These are phyloP conservation scores for Prosopocoilus inquinatus DNA, from an alignment of 2,888 invertebrate genomes.

Conservation along the genomic window DNA sequence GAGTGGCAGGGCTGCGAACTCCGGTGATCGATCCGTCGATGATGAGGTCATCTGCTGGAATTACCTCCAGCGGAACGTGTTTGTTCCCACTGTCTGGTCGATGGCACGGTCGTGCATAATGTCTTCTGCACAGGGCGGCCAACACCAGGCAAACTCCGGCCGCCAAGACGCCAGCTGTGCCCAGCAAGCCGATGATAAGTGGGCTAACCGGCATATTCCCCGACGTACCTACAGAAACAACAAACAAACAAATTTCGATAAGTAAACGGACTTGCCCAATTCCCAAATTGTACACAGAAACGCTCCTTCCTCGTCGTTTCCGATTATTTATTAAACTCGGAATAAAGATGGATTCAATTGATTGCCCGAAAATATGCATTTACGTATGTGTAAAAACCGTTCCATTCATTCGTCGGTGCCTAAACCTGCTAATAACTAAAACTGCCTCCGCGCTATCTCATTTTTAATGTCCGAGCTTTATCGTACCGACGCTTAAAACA, in stretches of 20 bases:
- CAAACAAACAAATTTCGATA: too few species aligned
- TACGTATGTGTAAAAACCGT: background rate
- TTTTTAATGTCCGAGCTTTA: too few species aligned
- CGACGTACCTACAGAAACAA: constrained; percentile 56
- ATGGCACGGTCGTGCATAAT: constrained; percentile 44
- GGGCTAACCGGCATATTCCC: constrained; percentile 68
- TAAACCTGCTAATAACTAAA: too few species aligned
- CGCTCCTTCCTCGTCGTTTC: too few species aligned
- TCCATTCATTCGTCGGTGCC: background rate
- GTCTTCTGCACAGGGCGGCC: constrained; percentile 64
- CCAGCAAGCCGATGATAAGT: constrained; percentile 72
- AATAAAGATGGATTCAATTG: too few species aligned
- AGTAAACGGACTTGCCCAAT: too few species aligned
- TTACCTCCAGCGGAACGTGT: constrained; percentile 50
- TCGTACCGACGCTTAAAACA: background rate
- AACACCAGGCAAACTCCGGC: constrained; percentile 75
- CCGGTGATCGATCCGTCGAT: constrained; percentile 47
- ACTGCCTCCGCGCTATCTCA: too few species aligned
- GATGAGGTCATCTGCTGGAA: constrained; percentile 47
- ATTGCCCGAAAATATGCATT: too few species aligned
- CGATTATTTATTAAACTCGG: too few species aligned
- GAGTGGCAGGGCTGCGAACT: constrained; percentile 46
- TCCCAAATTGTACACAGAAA: too few species aligned
- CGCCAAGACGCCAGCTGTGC: constrained; percentile 72
- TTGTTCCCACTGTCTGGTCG: constrained; percentile 39